phyloP scores from a whole-genome alignment of 2,888 invertebrate species.

The Caradrina kadenii region DNA sequence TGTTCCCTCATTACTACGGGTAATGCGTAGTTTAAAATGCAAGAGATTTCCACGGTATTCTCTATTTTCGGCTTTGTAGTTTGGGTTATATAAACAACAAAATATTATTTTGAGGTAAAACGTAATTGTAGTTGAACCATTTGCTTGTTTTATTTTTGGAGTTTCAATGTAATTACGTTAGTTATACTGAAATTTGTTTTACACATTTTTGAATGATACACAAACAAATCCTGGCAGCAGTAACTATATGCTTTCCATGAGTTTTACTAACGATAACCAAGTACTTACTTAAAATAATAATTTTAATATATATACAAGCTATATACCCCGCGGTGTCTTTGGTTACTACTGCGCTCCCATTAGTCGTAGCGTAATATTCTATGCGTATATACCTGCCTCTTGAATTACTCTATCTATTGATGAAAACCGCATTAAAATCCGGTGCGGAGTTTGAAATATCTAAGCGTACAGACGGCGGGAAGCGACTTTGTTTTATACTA shows the following conservation, averaged over 20 bases:
- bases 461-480: no score
- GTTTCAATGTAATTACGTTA: neutral
- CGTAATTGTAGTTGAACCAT: conserved; percentile 15
- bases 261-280: neutral
- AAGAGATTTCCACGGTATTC: conserved; percentile 51
- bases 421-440: no score
- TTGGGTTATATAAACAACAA: conserved; percentile 35
- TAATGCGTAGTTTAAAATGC: conserved; percentile 67
- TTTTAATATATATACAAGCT: no score
- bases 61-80: conserved; percentile 43
- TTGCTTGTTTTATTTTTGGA: conserved; percentile 1
- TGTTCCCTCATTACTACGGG: conserved; percentile 62
- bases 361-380: no score
- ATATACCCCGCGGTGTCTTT: no score
- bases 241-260: neutral
- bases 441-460: no score
- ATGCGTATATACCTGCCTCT: no score
- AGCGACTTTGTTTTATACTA: no score
- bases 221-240: neutral
- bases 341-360: no score
- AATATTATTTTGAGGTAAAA: conserved; percentile 44
- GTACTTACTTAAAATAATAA: no score
- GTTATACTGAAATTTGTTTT: neutral
- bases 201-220: neutral
- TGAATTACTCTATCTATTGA: no score